Conservation (phyloP, 2,888 invertebrate species). For the Nephrotoma appendiculata region DNA sequence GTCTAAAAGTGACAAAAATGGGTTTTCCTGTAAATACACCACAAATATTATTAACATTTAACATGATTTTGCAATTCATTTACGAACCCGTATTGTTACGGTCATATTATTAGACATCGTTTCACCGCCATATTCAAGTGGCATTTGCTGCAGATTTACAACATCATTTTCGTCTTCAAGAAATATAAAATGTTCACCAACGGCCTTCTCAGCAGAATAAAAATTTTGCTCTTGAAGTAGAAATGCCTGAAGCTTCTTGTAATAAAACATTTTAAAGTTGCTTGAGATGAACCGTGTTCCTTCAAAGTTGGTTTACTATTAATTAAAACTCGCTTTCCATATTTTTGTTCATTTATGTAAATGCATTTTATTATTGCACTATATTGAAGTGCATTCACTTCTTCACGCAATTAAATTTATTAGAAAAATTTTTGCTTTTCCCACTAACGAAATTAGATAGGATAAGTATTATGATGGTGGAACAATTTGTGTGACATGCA, state of each 20-base stretch:
- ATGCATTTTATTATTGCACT: no score
- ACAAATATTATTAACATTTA: background rate
- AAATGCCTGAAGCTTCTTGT: background rate
- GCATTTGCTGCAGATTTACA: background rate
- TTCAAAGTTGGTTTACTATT: no score
- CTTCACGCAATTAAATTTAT: no score
- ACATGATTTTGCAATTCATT: background rate
- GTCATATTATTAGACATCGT: background rate
- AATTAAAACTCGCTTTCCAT: no score
- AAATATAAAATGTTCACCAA: background rate
- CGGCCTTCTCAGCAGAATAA: background rate
- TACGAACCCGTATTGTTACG: background rate
- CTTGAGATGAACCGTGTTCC: no score
- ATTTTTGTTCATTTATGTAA: no score
- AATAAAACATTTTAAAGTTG: background rate
- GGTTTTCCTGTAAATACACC: background rate
- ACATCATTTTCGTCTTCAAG: background rate
- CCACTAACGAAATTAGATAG: no score
- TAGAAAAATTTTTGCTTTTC: no score
- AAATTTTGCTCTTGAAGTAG: background rate
- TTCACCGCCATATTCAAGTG: no score
- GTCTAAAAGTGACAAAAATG: background rate
- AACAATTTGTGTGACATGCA: no score
- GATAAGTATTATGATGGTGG: no score
- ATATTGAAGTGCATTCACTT: no score